Base-by-base conservation (phyloP, 2,888 invertebrate species). In the Capitulum mitella region DNA sequence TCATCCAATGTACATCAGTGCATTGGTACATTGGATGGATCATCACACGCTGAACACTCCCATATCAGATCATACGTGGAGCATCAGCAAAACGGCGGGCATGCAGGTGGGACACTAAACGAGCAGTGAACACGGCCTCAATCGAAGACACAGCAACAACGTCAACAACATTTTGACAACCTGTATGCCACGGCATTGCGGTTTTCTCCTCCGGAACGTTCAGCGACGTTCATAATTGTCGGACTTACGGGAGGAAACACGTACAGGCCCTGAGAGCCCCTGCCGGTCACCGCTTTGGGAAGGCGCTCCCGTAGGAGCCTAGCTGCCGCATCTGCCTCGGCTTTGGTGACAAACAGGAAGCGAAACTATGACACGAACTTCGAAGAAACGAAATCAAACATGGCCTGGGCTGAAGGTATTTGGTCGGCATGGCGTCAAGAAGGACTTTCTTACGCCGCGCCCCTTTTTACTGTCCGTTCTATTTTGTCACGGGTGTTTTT, bases 401-500 rank as follows among this genome's bases (percentile, higher is more conserved):
- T 48, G 34, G 29, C 61, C 70, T 77, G 77, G 40, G 79, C 40
- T 26, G 80, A 77, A n/a, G 61, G 29, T 22, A 79, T 79, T 79
- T 79, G 79, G 70, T 77, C 32, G 26, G 37, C 29, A 14, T 43
- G 46, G 43, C 51, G 46, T 76, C 80, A 77, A 58, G 76, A 79
- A 37, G 77, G 40, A 58, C 79, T 80, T n/a, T 77, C 79, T 6
- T 32, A 58, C 46, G 79, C 64, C 19, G 76, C 76, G 26, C 54
- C 54, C 77, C 79, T 75, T 43, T 79, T 79, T 32, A 75, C 64
- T 40, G 37, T 80, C 40, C 80, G 76, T 40, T 43, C 79, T 78
- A 80, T 80, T n/a, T 79, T 79, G n/a, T 80, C 79, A 58, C 79
- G 80, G n/a, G 79, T 76, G 76, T 43, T 76, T 46, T 80, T 80